phyloP scores from a whole-genome alignment of 2,797 vertebrate species.

The Salmo trutta region DNA sequence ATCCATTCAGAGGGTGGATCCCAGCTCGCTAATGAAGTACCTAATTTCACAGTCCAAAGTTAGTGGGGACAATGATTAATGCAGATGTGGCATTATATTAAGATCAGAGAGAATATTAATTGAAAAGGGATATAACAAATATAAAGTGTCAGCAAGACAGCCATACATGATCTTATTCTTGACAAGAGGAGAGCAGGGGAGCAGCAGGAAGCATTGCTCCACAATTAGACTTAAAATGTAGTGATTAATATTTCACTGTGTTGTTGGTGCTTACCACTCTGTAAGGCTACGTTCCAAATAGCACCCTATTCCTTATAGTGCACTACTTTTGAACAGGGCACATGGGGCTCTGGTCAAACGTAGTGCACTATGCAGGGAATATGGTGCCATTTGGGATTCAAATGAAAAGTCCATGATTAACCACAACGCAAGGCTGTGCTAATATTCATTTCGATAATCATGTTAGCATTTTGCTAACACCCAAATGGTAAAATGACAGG shows the following conservation, averaged over 20 bases:
- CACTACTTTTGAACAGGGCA: too few relatives aligned
- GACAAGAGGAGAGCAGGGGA: too few relatives aligned
- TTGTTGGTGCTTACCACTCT: background rate
- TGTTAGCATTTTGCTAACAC: background rate
- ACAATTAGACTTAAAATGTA: too few relatives aligned
- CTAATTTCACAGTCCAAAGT: constrained; percentile 17
- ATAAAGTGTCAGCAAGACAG: constrained; percentile 19
- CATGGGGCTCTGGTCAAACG: too few relatives aligned
- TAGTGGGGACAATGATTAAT: constrained; percentile 25
- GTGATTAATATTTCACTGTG: constrained; percentile 1
- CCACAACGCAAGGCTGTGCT: background rate
- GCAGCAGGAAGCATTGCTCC: background rate
- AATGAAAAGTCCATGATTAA: background rate
- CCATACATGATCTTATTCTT: background rate
- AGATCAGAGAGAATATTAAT: constrained; percentile 42
- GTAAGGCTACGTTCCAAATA: background rate
- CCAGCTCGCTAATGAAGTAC: constrained; percentile 19
- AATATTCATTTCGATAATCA: background rate
- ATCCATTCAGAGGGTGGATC: constrained; percentile 8
- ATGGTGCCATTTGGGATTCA: background rate
- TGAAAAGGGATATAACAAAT: constrained; percentile 25
- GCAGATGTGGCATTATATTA: constrained; percentile 34
- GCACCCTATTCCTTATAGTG: too few relatives aligned
- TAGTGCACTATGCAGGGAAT: background rate
- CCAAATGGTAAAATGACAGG: background rate